Evolutionary conservation across 2,113 vertebrate species (phyloP), one percentile per base, ranked within the genome.

Genomic region (Plecturocebus donacophilus): DNA sequence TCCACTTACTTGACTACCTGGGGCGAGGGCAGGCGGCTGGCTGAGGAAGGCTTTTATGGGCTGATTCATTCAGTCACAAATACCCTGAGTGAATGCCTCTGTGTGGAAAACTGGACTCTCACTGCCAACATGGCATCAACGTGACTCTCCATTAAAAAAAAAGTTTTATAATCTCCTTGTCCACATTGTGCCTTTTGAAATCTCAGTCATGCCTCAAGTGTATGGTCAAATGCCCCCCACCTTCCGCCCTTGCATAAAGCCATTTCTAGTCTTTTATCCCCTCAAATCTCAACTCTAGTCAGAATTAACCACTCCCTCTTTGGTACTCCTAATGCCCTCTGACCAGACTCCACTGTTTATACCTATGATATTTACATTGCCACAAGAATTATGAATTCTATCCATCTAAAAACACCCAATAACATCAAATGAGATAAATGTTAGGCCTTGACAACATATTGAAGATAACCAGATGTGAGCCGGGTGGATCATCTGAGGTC

Each of bases 61-160:
- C 80, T 94, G 83, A 97, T 84, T 97, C 96, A 91, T 81, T 92
- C 91, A 66, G 87, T 97, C 79, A 90, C 81, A 81, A 75, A 95
- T 25, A 81, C 66, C 42, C 38, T 11, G 10, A 92, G 49, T 73
- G 80, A 95, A 40, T 42, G 71, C 38, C 61, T 97, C 35, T 27
- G 20, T 71, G 11, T 27, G 54, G 70, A 27, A 86, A 35, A 89
- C 45, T 70, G 30, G 79, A 85, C 64, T 97, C 77, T 93, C 89
- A 94, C 58, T 76, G 91, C 66, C 83, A 95, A 83, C 16, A 89
- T 12, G 27, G 92, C 66, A 91, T 52, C 80, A 93, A 30, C 1
- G 45, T 79, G 81, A 94, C 54, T 95, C 47, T 80, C 91, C 54
- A 94, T 54, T 64, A 35, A 64, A 84, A 92, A 87, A 16, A 45